Conservation (phyloP, 2,888 invertebrate species). For the Dasysyrphus albostriatus region DNA sequence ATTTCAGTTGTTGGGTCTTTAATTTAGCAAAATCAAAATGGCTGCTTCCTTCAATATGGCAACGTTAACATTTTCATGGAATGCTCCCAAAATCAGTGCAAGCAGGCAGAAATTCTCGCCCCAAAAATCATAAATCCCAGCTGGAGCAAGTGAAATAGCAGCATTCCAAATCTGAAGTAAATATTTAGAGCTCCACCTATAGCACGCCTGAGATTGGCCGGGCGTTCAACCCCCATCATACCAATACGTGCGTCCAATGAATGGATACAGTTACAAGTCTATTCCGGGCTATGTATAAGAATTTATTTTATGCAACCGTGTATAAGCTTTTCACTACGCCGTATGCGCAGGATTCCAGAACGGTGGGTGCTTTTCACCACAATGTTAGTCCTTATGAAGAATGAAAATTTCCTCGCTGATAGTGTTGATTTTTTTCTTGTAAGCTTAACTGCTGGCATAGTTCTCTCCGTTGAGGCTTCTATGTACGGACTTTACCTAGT, state of each 20-base stretch:
- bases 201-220: conserved; percentile 66
- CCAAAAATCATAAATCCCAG: conserved; percentile 49
- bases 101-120: conserved; percentile 62
- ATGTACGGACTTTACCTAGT: conserved; percentile 78
- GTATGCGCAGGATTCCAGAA: conserved; percentile 57
- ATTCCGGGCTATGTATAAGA: conserved; percentile 55
- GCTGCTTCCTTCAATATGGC: conserved; percentile 70
- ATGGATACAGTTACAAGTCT: conserved; percentile 67
- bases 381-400: conserved; percentile 5
- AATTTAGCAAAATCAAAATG: conserved; percentile 72
- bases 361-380: conserved; percentile 68
- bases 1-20: conserved; percentile 33
- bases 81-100: conserved; percentile 65
- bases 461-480: conserved; percentile 45
- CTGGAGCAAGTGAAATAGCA: conserved; percentile 72
- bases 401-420: conserved; percentile 35
- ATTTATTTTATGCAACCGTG: conserved; percentile 22
- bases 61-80: conserved; percentile 72
- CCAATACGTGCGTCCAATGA: conserved; percentile 62
- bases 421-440: conserved; percentile 44
- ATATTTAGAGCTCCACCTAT: conserved; percentile 73
- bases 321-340: conserved; percentile 29
- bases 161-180: conserved; percentile 57
- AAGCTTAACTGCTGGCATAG: conserved; percentile 41
- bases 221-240: conserved; percentile 48